Evolutionary conservation across 2,888 invertebrate genomes (phyloP).

Genomic region (Drosophila pseudotalamancana): DNA sequence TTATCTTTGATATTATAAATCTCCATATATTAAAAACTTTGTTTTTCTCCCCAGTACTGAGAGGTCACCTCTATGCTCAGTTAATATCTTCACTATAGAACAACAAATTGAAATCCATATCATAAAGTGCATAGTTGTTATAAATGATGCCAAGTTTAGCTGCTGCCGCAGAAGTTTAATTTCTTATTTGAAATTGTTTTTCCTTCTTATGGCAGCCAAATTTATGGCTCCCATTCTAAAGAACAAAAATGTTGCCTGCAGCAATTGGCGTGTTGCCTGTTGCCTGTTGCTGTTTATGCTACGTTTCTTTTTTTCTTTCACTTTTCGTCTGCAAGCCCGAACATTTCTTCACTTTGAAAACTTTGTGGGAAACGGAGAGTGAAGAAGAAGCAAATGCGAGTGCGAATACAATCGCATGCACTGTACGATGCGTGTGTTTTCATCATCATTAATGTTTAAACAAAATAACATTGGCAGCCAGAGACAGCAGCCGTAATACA

Average conservation of each 20-base stretch:
- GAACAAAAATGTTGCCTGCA: slow-evolving; percentile 3
- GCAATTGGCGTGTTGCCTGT: slow-evolving; percentile 18
- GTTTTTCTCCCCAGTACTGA: no score
- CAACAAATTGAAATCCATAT: no score
- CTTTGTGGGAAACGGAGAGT: not conserved
- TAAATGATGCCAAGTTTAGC: not conserved
- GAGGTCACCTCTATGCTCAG: no score
- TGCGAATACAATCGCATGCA: slow-evolving; percentile 42
- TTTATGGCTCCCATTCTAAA: slow-evolving; percentile 18
- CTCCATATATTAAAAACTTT: no score
- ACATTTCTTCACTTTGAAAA: slow-evolving; percentile 24
- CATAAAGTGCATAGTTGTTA: no score
- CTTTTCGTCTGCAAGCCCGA: slow-evolving; percentile 26
- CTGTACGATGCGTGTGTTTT: slow-evolving; percentile 61
- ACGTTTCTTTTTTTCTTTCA: slow-evolving; percentile 1
- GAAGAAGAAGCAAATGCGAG: not conserved
- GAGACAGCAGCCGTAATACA: slow-evolving; percentile 34
- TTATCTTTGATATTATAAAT: no score
- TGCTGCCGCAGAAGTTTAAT: not conserved
- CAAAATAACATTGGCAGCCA: slow-evolving; percentile 75
- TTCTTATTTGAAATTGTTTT: not conserved
- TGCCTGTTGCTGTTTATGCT: slow-evolving; percentile 47
- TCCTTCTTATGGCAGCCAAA: slow-evolving; percentile 3
- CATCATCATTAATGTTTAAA: slow-evolving; percentile 77
- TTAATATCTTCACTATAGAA: no score